A percentile compares a stretch with the other conserved stretches of the same genome.
Evolutionary conservation across 2,888 invertebrate species (phyloP).

Genomic region (Philereme vetulata): DNA sequence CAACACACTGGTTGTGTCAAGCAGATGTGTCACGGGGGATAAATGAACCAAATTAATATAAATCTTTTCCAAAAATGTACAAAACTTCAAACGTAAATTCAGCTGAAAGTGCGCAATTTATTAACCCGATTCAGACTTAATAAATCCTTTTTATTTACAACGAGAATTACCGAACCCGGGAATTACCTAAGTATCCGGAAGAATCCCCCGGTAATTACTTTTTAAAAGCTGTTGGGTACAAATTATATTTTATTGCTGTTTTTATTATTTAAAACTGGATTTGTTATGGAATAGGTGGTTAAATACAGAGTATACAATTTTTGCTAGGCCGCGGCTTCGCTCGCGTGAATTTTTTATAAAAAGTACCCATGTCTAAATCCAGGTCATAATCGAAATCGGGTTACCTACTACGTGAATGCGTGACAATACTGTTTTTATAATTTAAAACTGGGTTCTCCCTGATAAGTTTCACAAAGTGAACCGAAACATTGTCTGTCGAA

Average conservation of each 20-base stretch:
- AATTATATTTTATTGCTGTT: slow-evolving; percentile 18
- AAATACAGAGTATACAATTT: too few relatives aligned
- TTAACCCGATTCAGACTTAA: slow-evolving; percentile 17
- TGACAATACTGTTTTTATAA: too few relatives aligned
- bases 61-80: background rate
- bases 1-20: too few relatives aligned
- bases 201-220: slow-evolving; percentile 30
- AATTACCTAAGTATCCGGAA: slow-evolving; percentile 27
- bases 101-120: slow-evolving; percentile 2
- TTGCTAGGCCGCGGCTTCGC: too few relatives aligned
- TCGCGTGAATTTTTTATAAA: too few relatives aligned
- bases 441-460: too few relatives aligned
- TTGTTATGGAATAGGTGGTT: background rate
- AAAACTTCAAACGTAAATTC: slow-evolving; percentile 6
- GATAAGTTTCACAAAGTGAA: too few relatives aligned
- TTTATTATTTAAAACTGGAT: slow-evolving; percentile 8
- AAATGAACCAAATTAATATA: background rate
- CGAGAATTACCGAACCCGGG: slow-evolving; percentile 17
- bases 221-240: slow-evolving; percentile 24
- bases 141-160: slow-evolving; percentile 28
- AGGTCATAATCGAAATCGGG: too few relatives aligned
- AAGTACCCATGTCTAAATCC: too few relatives aligned
- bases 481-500: too few relatives aligned
- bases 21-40: too few relatives aligned
- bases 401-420: too few relatives aligned